A percentile compares a stretch with the other conserved stretches of the same genome.
phyloP scores from a whole-genome alignment of 2,888 invertebrate genomes.

The Sesamia inferens region DNA sequence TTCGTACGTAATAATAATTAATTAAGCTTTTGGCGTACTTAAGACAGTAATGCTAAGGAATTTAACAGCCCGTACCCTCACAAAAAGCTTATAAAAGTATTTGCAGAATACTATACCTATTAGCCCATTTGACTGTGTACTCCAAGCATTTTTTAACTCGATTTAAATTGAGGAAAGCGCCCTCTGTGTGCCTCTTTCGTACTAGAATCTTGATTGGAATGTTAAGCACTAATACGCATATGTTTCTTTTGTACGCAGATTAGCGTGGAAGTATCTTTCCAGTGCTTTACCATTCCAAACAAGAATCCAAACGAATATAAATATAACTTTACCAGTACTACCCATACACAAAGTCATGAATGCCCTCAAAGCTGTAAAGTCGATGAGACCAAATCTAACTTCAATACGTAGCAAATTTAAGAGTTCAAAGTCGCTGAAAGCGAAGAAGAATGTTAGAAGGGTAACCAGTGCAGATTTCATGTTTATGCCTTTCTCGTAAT shows the following conservation, averaged over 20 bases:
- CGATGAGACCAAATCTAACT: slow-evolving; percentile 27
- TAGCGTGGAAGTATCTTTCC: slow-evolving; percentile 52
- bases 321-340: slow-evolving; percentile 35
- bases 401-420: slow-evolving; percentile 16
- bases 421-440: slow-evolving; percentile 24
- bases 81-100: no score
- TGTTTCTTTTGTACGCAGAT: slow-evolving; percentile 56
- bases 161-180: background rate
- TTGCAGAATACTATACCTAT: no score
- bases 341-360: slow-evolving; percentile 31
- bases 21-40: no score
- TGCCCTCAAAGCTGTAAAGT: slow-evolving; percentile 37
- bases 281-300: slow-evolving; percentile 55
- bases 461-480: slow-evolving; percentile 66
- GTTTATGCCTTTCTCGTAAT: slow-evolving; percentile 69
- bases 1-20: background rate
- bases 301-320: slow-evolving; percentile 38
- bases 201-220: slow-evolving; percentile 52
- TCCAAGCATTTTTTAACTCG: no score
- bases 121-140: no score
- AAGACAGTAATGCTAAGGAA: no score
- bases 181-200: slow-evolving; percentile 21
- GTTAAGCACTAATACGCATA: slow-evolving; percentile 43
- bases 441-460: slow-evolving; percentile 48
- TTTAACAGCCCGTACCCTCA: no score